Evolutionary conservation across 64 coral and sea anemone species (phyloP).

Genomic region (Astreopora myriophthalma): DNA sequence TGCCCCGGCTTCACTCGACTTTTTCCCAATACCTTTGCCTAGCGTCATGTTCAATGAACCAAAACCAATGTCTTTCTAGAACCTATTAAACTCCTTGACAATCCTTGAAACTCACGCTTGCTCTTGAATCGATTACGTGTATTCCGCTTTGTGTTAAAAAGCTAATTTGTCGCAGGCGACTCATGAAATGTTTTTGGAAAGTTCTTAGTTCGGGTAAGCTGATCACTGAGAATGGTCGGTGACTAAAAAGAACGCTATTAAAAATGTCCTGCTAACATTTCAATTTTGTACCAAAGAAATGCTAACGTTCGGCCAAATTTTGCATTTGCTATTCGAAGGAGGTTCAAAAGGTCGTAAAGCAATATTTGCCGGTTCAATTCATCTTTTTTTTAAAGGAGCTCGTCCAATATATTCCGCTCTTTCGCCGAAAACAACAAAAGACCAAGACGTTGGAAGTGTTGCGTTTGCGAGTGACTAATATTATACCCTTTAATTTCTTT

Average conservation of each 20-base stretch:
- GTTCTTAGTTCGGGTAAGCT: too few species aligned
- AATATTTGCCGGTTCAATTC: background rate
- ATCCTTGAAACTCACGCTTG: background rate
- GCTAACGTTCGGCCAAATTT: background rate
- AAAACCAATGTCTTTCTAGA: background rate
- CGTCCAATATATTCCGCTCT: background rate
- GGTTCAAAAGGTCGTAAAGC: background rate
- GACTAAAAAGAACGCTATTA: background rate
- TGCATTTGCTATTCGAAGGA: background rate
- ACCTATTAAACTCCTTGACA: too few species aligned
- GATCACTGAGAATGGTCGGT: too few species aligned
- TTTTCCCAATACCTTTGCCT: too few species aligned
- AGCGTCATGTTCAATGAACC: too few species aligned
- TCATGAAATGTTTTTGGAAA: too few species aligned
- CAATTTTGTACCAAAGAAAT: background rate
- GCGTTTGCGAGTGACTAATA: too few species aligned
- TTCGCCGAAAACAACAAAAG: too few species aligned
- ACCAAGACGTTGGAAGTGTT: too few species aligned
- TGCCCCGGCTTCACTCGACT: too few species aligned
- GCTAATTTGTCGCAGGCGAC: background rate
- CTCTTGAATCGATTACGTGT: slow-evolving; percentile 9
- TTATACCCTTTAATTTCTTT: too few species aligned
- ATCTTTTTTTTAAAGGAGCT: background rate
- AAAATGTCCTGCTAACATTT: background rate
- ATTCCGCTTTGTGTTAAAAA: background rate